These are phyloP conservation scores for Beris morrisii DNA, from an alignment of 2,888 invertebrate genomes.

Conservation along the genomic window DNA sequence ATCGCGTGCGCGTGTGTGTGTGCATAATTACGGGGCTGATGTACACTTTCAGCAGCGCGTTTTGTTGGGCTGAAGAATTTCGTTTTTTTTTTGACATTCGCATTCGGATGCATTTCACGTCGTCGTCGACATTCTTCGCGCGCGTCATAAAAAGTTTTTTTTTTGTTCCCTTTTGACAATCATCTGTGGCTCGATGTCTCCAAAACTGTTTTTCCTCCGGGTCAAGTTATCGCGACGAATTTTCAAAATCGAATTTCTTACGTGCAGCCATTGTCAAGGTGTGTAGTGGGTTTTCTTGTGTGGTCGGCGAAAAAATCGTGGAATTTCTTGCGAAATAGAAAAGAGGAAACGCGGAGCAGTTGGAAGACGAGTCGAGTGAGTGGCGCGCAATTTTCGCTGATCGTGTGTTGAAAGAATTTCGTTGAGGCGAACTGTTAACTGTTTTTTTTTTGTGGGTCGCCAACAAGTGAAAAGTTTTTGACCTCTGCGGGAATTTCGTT, in stretches of 20 bases:
- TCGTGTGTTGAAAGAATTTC: constrained; percentile 19
- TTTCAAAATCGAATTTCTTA: neutral
- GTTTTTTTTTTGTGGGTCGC: constrained; percentile 21
- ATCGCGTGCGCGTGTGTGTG: constrained; percentile 11
- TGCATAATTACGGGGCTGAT: neutral
- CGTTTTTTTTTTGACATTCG: constrained; percentile 3
- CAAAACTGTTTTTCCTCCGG: constrained; percentile 9
- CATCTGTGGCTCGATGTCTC: constrained; percentile 30
- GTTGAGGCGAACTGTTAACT: constrained; percentile 15
- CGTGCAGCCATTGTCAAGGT: neutral
- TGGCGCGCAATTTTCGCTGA: constrained; percentile 28
- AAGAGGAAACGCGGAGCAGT: no score
- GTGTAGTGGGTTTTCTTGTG: neutral
- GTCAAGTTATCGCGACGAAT: constrained; percentile 5
- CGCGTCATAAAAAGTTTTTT: constrained; percentile 3
- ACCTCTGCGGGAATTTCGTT: constrained; percentile 16
- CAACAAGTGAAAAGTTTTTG: constrained; percentile 26
- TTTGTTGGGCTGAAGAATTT: neutral
- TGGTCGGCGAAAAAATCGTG: neutral
- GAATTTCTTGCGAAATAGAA: constrained; percentile 21
- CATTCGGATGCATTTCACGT: neutral
- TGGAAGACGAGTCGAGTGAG: neutral
- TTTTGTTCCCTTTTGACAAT: constrained; percentile 11
- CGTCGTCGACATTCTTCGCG: constrained; percentile 27
- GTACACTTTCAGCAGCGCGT: neutral